A percentile compares a stretch with the other conserved stretches of the same genome.
These are phyloP conservation scores for Ambastaia sidthimunki DNA, from an alignment of 2,797 vertebrate genomes.

Conservation along the genomic window DNA sequence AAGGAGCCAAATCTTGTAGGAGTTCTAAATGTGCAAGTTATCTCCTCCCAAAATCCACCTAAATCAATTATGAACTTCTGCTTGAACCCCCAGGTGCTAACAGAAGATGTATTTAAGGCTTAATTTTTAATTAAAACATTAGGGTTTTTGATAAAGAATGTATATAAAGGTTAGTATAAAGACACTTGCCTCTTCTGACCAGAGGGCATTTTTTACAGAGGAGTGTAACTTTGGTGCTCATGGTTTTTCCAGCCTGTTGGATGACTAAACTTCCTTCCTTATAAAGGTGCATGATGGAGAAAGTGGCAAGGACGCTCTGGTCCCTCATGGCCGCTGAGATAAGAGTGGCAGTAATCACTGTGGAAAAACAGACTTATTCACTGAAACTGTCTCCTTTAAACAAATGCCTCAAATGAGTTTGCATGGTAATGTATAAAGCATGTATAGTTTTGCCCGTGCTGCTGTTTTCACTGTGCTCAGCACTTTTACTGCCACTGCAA, in stretches of 20 bases:
- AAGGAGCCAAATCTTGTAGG: conserved; percentile 7
- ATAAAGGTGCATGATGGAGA: conserved; percentile 83
- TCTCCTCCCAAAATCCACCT: conserved; percentile 1
- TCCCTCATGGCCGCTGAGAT: conserved; percentile 75
- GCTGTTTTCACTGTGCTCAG: conserved; percentile 12
- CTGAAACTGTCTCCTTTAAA: conserved; percentile 17
- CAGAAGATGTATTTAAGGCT: neutral
- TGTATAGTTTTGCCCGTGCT: conserved; percentile 16
- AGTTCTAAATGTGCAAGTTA: conserved; percentile 9
- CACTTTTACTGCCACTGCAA: conserved; percentile 25
- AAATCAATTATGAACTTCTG: neutral
- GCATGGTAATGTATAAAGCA: conserved; percentile 28
- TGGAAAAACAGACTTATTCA: conserved; percentile 10
- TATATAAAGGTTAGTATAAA: conserved; percentile 5
- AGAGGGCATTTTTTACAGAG: conserved; percentile 86
- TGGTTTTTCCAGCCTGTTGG: conserved; percentile 85
- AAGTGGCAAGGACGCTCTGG: conserved; percentile 79
- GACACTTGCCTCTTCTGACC: conserved; percentile 79
- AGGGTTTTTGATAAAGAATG: neutral
- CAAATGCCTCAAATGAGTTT: conserved; percentile 12
- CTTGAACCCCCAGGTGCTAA: neutral
- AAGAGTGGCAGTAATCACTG: conserved; percentile 82
- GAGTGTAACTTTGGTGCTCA: conserved; percentile 81
- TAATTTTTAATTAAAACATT: conserved; percentile 5
- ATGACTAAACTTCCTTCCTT: conserved; percentile 84